Conservation (phyloP, 64 coral and sea anemone genomes). For the Cladopsammia gracilis region DNA sequence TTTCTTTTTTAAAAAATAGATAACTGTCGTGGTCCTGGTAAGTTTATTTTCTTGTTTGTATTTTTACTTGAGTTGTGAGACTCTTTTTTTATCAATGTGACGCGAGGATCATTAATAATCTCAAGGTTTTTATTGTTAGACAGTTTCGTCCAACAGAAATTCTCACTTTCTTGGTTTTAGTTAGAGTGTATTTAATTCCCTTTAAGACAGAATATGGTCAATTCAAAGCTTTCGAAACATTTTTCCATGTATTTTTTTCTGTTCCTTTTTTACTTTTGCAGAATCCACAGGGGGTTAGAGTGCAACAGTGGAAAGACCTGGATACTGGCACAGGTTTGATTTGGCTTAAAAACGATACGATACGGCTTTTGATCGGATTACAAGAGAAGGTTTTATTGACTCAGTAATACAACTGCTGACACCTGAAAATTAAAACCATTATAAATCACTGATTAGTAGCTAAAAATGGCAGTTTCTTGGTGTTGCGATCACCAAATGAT, state of each 20-base stretch:
- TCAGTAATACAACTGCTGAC: too few relatives aligned
- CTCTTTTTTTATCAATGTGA: neutral
- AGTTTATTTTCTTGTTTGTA: neutral
- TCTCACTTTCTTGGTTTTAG: neutral
- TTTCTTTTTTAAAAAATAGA: neutral
- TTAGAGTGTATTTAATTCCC: too few relatives aligned
- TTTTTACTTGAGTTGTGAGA: neutral
- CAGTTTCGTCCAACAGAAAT: too few relatives aligned
- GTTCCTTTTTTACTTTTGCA: neutral
- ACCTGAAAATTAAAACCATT: too few relatives aligned
- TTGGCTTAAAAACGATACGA: neutral
- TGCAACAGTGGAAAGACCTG: constrained; percentile 66
- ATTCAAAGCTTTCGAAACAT: too few relatives aligned
- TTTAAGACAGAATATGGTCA: too few relatives aligned
- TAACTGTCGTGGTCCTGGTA: neutral
- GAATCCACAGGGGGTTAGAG: constrained; percentile 78
- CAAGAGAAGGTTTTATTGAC: too few relatives aligned
- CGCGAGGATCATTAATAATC: neutral
- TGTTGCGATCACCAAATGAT: too few relatives aligned
- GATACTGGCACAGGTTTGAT: constrained; percentile 59
- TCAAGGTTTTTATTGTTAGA: neutral
- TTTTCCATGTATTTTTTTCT: neutral
- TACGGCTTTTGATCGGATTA: too few relatives aligned
- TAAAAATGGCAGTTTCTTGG: too few relatives aligned
- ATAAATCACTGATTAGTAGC: too few relatives aligned